Conservation (phyloP, 1,140 invertebrate genomes). For the Oscheius sp. region DNA sequence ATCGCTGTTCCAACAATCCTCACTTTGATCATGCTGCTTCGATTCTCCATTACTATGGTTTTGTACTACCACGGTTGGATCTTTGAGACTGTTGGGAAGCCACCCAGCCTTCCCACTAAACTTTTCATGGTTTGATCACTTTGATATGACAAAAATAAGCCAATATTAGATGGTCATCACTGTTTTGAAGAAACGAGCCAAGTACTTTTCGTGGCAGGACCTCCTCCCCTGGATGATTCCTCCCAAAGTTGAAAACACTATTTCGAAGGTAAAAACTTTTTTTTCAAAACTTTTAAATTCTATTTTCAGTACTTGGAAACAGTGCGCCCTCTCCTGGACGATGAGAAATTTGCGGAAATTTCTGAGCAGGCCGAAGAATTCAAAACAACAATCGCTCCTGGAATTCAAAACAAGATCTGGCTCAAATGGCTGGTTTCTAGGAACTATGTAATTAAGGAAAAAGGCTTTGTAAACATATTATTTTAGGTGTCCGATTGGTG, state of each 20-base stretch:
- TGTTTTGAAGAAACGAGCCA: conserved; percentile 19
- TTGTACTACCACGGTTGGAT: conserved; percentile 47
- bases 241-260: conserved; percentile 38
- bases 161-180: background rate
- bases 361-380: conserved; percentile 82
- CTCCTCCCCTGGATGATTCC: conserved; percentile 41
- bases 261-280: conserved; percentile 32
- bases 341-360: conserved; percentile 77
- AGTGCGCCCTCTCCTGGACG: conserved; percentile 78
- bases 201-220: conserved; percentile 41
- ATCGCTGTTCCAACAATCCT: background rate
- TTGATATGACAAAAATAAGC: background rate
- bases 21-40: conserved; percentile 13
- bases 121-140: conserved; percentile 38
- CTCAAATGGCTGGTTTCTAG: conserved; percentile 71
- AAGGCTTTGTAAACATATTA: background rate
- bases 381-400: conserved; percentile 79
- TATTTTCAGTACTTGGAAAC: conserved; percentile 74
- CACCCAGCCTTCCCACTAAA: conserved; percentile 39
- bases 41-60: conserved; percentile 34
- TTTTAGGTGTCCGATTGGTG: conserved; percentile 43
- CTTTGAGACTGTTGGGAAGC: conserved; percentile 44
- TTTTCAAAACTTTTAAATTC: conserved; percentile 10
- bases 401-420: conserved; percentile 84
- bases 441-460: conserved; percentile 38